These are phyloP conservation scores for Gorsachius magnificus DNA, from an alignment of 2,797 vertebrate species.

Conservation along the genomic window DNA sequence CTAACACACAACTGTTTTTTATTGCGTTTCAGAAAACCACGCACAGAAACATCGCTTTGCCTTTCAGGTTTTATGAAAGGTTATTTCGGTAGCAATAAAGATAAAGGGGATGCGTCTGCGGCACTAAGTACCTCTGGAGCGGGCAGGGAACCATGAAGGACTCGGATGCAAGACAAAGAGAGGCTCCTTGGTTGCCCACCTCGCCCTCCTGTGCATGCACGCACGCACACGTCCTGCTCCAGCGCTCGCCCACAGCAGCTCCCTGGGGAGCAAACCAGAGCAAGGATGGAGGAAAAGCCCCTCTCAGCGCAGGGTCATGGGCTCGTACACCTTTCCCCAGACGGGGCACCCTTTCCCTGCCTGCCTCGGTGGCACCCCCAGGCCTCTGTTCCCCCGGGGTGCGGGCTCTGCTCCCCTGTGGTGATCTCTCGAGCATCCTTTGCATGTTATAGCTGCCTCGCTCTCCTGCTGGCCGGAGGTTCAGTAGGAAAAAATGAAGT, in stretches of 20 bases:
- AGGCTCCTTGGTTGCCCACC: background rate
- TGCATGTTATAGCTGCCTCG: background rate
- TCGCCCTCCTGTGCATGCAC: background rate
- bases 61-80: background rate
- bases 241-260: fast-evolving
- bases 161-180: background rate
- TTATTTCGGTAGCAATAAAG: background rate
- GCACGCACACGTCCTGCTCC: background rate
- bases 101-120: fast-evolving
- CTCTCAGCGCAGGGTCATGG: fast-evolving
- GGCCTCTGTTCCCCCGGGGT: background rate
- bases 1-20: background rate
- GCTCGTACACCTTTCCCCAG: background rate
- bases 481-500: background rate
- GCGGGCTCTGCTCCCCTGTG: fast-evolving
- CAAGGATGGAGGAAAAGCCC: background rate
- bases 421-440: background rate
- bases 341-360: background rate
- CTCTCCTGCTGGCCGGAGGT: background rate
- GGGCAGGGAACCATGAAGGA: background rate
- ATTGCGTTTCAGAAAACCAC: background rate
- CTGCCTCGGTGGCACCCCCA: background rate
- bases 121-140: background rate
- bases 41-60: background rate
- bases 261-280: background rate